Base-by-base conservation (phyloP, 2,888 invertebrate genomes). In the Hypercompe scribonia region DNA sequence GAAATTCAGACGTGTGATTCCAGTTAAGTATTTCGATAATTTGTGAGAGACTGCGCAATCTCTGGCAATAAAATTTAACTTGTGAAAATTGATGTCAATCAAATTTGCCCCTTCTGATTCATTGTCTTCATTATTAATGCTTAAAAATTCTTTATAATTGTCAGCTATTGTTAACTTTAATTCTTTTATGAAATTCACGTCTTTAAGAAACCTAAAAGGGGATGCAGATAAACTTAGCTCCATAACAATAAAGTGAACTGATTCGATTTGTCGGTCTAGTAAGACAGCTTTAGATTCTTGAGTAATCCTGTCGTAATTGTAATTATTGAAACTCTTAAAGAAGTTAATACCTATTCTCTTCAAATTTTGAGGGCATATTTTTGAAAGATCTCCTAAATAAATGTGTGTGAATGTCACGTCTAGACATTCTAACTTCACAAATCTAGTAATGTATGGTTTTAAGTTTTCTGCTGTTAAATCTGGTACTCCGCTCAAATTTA, bases 341-440 rank as follows among this genome's bases (percentile, higher is more conserved):
- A 86, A 90, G 73, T 90, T 90, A 10, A 89, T 86, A 54, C 82
- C 84, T 18, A 90, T 81, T 34, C 82, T 84, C 72, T 84, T 87
- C 31, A 90, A 81, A 65, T 78, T 77, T 63, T 75, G 65, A 0
- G 88, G 86, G 68, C 88, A 89, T 61, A 90, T 81, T 18, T 86
- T 79, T 63, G 71, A 70, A 18, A 90, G 74, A 72, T 89, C 88
- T 21, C 84, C 75, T 68, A 90, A 70, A 65, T 86, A 87, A n/a
- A 90, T 85, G 2, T 85, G 81, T 4, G 90, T 90, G 64, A 86
- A 90, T 0, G 89, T 87, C n/a, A 90, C 67, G 58, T 90, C 90
- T 58, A 90, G 78, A 31, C 83, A 79, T 78, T 81, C 83, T 5
- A 90, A 73, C 28, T 84, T 82, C 2, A 74, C 67, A 66, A 89